Evolutionary conservation across 2,113 vertebrate species (phyloP).

Genomic region (Leucopternis melanops): DNA sequence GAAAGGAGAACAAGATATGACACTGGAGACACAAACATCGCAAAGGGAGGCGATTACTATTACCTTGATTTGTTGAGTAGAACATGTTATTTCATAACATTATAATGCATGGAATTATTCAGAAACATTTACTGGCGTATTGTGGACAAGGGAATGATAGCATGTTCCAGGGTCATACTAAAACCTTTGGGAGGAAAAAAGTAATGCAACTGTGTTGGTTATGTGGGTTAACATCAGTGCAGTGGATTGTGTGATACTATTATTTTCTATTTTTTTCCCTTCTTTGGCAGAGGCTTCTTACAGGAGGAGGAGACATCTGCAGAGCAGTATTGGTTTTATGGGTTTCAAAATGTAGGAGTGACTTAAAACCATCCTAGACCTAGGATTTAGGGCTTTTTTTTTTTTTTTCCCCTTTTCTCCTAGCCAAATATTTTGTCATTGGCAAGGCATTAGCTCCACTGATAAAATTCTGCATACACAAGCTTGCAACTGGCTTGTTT

Average conservation of each 20-base stretch:
- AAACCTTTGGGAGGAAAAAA: background rate
- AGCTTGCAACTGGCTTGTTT: background rate
- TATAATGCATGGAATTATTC: background rate
- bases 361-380: background rate
- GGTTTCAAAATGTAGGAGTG: background rate
- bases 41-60: background rate
- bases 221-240: background rate
- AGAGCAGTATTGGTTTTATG: background rate
- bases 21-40: background rate
- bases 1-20: background rate
- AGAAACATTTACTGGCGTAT: background rate
- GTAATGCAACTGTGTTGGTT: background rate
- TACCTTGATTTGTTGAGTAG: background rate
- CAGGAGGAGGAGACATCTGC: background rate
- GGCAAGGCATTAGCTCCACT: background rate
- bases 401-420: background rate
- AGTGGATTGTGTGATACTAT: background rate
- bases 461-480: background rate
- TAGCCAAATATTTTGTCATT: background rate
- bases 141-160: background rate
- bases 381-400: background rate
- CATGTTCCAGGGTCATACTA: background rate
- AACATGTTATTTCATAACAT: background rate
- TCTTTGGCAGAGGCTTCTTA: background rate
- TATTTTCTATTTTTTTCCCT: fast-evolving